A percentile compares a stretch with the other conserved stretches of the same genome.
Conservation (phyloP, 2,888 invertebrate genomes). For the Mellilla xanthometata region DNA sequence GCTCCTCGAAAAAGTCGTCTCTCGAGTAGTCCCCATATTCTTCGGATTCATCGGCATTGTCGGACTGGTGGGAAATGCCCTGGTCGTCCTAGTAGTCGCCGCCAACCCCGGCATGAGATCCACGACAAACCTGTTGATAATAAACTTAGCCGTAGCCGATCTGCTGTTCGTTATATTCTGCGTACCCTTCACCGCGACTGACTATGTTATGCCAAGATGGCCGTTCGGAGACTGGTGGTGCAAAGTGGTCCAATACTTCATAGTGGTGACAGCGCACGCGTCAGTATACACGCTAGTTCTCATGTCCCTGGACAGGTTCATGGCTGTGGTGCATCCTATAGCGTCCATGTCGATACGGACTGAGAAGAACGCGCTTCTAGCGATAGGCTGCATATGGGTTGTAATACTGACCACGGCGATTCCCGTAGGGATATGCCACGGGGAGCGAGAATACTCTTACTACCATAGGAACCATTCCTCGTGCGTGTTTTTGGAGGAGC, state of each 20-base stretch:
- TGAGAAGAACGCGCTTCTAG: constrained; percentile 90
- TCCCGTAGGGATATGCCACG: constrained; percentile 90
- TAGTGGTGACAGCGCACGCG: constrained; percentile 95
- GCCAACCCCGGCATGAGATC: constrained; percentile 96
- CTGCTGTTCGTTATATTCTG: constrained; percentile 96
- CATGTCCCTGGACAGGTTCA: constrained; percentile 95
- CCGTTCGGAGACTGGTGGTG: constrained; percentile 96
- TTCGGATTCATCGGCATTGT: constrained; percentile 93
- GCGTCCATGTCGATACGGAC: constrained; percentile 93
- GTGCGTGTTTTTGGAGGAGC: constrained; percentile 86
- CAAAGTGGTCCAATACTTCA: constrained; percentile 94
- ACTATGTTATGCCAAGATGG: constrained; percentile 94
- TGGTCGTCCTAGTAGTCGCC: constrained; percentile 94
- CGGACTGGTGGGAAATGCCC: constrained; percentile 93
- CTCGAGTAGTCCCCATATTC: constrained; percentile 89
- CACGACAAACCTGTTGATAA: constrained; percentile 95
- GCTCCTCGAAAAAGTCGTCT: constrained; percentile 85
- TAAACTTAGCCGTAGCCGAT: constrained; percentile 95
- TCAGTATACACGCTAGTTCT: constrained; percentile 96
- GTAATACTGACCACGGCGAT: constrained; percentile 90
- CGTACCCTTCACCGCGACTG: constrained; percentile 96
- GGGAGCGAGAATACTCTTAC: constrained; percentile 86
- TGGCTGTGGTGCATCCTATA: constrained; percentile 97
- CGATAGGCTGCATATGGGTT: constrained; percentile 91
- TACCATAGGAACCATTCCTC: constrained; percentile 85